Conservation (phyloP, 1,140 invertebrate species). For the Adoxophyes honmai region DNA sequence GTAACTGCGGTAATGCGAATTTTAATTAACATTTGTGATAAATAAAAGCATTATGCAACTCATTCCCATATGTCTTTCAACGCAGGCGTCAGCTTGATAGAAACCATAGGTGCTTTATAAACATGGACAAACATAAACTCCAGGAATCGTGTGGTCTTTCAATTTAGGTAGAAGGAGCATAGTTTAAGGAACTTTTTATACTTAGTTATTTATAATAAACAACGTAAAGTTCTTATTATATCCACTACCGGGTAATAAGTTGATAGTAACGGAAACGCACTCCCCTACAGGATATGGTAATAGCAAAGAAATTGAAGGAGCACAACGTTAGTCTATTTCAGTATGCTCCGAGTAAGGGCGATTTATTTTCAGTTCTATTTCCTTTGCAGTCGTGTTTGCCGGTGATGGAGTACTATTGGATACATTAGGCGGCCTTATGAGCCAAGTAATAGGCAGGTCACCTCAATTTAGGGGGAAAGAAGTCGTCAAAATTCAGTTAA, state of each 20-base stretch:
- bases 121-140: no score
- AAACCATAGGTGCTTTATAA: no score
- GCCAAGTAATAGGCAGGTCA: slow-evolving; percentile 14
- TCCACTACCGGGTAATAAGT: slow-evolving; percentile 29
- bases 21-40: slow-evolving; percentile 5
- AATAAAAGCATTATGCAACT: not conserved
- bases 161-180: no score
- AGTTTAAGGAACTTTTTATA: no score
- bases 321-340: slow-evolving; percentile 62
- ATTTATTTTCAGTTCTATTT: slow-evolving; percentile 74
- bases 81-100: no score
- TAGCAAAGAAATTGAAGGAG: slow-evolving; percentile 67
- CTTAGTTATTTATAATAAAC: no score
- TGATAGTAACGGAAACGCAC: slow-evolving; percentile 40
- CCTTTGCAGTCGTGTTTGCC: slow-evolving; percentile 44
- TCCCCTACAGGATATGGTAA: slow-evolving; percentile 70
- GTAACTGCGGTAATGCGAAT: slow-evolving; percentile 14
- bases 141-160: no score
- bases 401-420: slow-evolving; percentile 34
- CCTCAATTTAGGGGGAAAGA: slow-evolving; percentile 1
- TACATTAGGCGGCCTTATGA: slow-evolving; percentile 24
- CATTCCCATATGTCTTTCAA: no score
- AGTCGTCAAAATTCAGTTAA: not conserved
- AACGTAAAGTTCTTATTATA: slow-evolving; percentile 29
- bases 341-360: slow-evolving; percentile 62